A percentile compares a stretch with the other conserved stretches of the same genome.
Conservation (phyloP, 1,140 invertebrate species). For the Delia radicum region DNA sequence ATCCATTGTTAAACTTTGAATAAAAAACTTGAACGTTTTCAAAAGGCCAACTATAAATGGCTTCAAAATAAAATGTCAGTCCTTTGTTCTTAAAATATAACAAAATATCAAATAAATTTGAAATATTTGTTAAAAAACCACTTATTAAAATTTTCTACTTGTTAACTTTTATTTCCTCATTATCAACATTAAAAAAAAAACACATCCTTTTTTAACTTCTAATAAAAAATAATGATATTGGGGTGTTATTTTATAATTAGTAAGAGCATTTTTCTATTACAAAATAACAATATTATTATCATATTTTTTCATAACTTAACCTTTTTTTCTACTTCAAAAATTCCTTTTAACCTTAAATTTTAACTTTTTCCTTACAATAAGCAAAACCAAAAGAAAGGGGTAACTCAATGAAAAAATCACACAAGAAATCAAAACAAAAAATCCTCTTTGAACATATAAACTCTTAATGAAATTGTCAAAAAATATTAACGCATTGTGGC, state of each 20-base stretch:
- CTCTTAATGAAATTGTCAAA: not conserved
- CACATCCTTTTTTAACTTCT: not conserved
- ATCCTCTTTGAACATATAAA: not conserved
- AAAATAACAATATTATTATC: not conserved
- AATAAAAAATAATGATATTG: not conserved
- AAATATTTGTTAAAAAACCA: not conserved
- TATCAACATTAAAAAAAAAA: not conserved
- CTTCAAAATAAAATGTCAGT: no score
- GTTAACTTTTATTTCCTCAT: not conserved
- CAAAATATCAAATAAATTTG: no score
- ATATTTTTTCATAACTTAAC: not conserved
- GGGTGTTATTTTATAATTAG: slow-evolving; percentile 1
- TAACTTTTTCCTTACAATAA: no score
- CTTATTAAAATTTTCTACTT: not conserved
- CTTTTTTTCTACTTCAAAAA: no score
- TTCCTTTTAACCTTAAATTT: no score
- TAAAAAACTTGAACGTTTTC: no score
- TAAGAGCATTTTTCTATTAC: not conserved
- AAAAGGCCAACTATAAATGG: no score
- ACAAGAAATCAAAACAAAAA: not conserved
- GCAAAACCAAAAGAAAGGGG: not conserved
- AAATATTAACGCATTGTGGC: slow-evolving; percentile 1
- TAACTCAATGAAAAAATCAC: no score
- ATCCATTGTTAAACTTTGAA: no score
- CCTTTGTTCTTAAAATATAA: no score